These are phyloP conservation scores for Mormyrus iriodes DNA, from an alignment of 2,113 vertebrate genomes.

Conservation along the genomic window DNA sequence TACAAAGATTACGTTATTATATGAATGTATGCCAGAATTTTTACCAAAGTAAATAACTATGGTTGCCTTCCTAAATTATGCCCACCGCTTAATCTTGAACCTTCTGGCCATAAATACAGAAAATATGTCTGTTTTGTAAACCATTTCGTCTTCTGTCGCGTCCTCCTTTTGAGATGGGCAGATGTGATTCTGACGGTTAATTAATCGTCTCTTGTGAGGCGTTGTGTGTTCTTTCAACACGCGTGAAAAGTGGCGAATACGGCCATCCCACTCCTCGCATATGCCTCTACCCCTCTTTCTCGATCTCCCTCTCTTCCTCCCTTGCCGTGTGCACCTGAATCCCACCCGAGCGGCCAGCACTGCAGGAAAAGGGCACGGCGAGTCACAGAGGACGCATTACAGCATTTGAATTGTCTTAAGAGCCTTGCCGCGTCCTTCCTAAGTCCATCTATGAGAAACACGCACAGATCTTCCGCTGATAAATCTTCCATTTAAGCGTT, in stretches of 20 bases:
- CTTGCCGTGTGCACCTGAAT: constrained; percentile 19
- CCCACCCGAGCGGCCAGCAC: background rate
- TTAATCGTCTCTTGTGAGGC: constrained; percentile 52
- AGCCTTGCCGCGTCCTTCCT: background rate
- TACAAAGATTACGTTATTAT: background rate
- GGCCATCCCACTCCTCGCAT: background rate
- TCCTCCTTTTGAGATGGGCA: constrained; percentile 33
- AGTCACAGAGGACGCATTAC: too few relatives aligned
- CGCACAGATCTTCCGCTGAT: background rate
- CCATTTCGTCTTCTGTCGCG: constrained; percentile 19
- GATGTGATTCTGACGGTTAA: constrained; percentile 53
- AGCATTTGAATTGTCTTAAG: background rate
- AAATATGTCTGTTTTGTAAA: background rate
- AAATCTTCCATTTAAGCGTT: background rate
- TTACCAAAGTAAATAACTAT: background rate
- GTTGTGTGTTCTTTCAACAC: constrained; percentile 51
- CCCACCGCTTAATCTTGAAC: background rate
- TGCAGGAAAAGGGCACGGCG: background rate
- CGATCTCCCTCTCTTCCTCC: background rate
- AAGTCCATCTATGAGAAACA: background rate
- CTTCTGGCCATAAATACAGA: background rate
- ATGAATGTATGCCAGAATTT: background rate
- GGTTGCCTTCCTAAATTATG: background rate
- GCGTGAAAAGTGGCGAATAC: constrained; percentile 50
- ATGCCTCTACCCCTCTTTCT: constrained; percentile 13